phyloP scores from a whole-genome alignment of 2,113 vertebrate genomes.

The Mormyrus iriodes region DNA sequence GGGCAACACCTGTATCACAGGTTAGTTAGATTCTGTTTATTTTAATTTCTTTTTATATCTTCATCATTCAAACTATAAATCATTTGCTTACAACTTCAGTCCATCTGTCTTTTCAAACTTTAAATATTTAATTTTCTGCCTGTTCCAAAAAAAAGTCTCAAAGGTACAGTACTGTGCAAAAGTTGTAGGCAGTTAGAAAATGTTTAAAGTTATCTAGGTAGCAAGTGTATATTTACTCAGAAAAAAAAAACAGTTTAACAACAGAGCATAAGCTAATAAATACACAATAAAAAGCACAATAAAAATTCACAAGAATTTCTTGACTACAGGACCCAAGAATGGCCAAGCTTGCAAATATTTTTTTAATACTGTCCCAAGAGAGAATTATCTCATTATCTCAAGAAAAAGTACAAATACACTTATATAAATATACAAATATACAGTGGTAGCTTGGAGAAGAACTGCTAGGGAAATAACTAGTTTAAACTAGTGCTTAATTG shows the following conservation, averaged over 20 bases:
- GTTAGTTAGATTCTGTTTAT: background rate
- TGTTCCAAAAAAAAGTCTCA: background rate
- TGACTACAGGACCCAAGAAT: background rate
- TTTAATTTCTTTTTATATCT: background rate
- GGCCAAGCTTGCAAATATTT: no score
- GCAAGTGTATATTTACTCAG: background rate
- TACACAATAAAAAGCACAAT: background rate
- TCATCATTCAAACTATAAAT: background rate
- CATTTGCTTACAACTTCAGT: no score
- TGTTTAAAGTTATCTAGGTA: background rate
- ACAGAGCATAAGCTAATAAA: background rate
- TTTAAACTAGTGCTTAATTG: no score
- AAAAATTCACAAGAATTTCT: background rate
- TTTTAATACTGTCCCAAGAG: background rate
- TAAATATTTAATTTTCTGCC: background rate
- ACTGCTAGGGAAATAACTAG: no score
- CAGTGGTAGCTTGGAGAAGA: no score
- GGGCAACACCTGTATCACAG: conserved; percentile 27
- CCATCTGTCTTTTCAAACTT: background rate
- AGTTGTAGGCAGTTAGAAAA: background rate
- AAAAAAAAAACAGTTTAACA: background rate
- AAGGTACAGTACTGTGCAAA: background rate
- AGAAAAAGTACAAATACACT: background rate
- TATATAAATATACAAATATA: background rate
- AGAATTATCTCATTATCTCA: background rate